Conservation (phyloP, 23 tunicate species). For the Botrylloides violaceus region DNA sequence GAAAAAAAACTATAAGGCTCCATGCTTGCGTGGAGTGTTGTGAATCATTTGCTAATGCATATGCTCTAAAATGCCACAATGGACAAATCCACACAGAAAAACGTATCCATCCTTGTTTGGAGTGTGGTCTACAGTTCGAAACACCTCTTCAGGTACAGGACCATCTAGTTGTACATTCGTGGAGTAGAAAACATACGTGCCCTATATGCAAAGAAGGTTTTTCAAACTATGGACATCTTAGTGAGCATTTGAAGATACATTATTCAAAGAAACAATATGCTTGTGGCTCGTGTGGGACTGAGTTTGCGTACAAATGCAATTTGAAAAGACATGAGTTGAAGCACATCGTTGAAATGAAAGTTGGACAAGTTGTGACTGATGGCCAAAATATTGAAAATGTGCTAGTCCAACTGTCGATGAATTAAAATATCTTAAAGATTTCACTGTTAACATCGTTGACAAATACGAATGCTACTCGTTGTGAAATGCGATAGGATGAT, state of each 20-base stretch:
- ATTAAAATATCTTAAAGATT: too few species aligned
- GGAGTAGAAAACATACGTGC: neutral
- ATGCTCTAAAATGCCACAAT: neutral
- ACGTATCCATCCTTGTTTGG: neutral
- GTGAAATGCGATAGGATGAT: too few species aligned
- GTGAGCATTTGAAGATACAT: neutral
- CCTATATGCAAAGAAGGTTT: neutral
- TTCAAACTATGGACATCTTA: neutral
- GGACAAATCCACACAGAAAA: neutral
- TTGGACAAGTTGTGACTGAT: too few species aligned
- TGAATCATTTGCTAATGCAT: neutral
- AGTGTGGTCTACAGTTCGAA: neutral
- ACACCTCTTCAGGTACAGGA: neutral
- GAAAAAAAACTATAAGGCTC: neutral
- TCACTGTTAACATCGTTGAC: too few species aligned
- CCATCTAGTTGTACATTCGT: neutral
- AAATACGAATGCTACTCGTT: too few species aligned
- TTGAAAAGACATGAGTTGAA: neutral
- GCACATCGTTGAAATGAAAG: too few species aligned
- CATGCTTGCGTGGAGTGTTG: neutral
- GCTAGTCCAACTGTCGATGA: too few species aligned
- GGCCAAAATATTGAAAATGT: too few species aligned
- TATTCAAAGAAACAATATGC: neutral
- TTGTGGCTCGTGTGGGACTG: neutral
- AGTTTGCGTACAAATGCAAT: neutral